Base-by-base conservation (phyloP, 2,888 invertebrate species). In the Smittia sp. region DNA sequence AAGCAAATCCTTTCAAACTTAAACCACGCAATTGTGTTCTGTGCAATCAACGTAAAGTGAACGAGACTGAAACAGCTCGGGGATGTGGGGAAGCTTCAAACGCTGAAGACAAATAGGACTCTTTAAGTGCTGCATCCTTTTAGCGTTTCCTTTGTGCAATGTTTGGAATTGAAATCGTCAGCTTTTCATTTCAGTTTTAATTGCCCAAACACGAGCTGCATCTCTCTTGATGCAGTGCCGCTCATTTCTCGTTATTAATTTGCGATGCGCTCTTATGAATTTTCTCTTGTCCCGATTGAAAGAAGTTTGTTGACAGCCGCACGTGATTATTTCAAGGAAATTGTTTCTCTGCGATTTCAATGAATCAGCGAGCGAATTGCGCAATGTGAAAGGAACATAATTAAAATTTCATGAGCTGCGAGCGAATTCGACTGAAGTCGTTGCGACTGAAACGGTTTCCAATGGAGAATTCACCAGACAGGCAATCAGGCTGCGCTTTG, bases 391-490 rank as follows among this genome's bases (percentile, higher is more conserved):
- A 41, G 3, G 46, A 46, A 32, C 3, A 46, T 46, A 46, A 46
- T 46, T 6, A 46, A 46, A 46, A 46, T 9, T 46, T 46, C 46
- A 46, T 46, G 46, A 46, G 46, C 46, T 62, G 9, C 2, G 13
- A n/a, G 15, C 11, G n/a, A 54, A 54, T 15, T 15, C n/a, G 54
- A 15, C 3, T n/a, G 13, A 62, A 9, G 15, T 22, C 11, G 13
- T 62, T 22, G 62, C 4, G 18, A 52, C 4, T 52, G 52, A 52
- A n/a, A 62, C n/a, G 68, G 68, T 41, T 68, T 68, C 68, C 68
- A 68, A 68, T 41, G n/a, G 68, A 7, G 68, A 68, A 22, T n/a
- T 13, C 20, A n/a, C 39, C 68, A 68, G 68, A 41, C 18, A 18
- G 18, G 68, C 20, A 68, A 20, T 68, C 22, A 68, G 68, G 68